These are phyloP conservation scores for Leptopilina boulardi DNA, from an alignment of 1,140 invertebrate genomes.

Conservation along the genomic window DNA sequence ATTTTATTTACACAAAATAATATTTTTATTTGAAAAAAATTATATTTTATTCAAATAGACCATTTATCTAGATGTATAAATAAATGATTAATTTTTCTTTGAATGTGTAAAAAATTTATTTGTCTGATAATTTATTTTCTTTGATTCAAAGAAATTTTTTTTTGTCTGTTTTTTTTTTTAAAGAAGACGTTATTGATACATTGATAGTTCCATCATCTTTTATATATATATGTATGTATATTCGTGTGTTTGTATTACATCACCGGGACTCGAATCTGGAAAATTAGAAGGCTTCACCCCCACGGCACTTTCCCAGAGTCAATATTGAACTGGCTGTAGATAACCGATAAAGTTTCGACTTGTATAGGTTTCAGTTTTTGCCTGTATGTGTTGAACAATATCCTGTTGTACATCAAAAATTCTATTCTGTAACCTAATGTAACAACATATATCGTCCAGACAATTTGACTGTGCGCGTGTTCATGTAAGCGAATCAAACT, in stretches of 20 bases:
- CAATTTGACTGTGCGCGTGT: not conserved
- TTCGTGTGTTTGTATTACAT: constrained; percentile 64
- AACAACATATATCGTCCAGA: no score
- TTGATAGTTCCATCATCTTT: constrained; percentile 16
- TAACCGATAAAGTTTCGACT: constrained; percentile 64
- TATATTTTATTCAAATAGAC: no score
- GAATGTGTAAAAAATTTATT: no score
- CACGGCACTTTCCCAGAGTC: constrained; percentile 63
- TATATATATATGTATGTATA: no score
- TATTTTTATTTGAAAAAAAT: no score
- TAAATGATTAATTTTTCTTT: no score
- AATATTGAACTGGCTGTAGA: constrained; percentile 67
- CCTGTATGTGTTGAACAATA: not conserved
- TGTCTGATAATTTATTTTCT: no score
- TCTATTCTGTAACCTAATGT: no score
- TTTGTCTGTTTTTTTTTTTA: no score
- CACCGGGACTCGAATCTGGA: constrained; percentile 61
- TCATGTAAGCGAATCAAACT: not conserved
- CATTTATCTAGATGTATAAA: no score
- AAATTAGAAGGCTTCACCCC: constrained; percentile 68
- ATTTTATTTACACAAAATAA: no score
- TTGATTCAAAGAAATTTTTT: no score
- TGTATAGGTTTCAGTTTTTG: constrained; percentile 34
- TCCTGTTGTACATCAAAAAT: not conserved
- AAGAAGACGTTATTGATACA: not conserved